Evolutionary conservation across 2,113 vertebrate genomes (phyloP).

Genomic region (Halcyon malimbica): DNA sequence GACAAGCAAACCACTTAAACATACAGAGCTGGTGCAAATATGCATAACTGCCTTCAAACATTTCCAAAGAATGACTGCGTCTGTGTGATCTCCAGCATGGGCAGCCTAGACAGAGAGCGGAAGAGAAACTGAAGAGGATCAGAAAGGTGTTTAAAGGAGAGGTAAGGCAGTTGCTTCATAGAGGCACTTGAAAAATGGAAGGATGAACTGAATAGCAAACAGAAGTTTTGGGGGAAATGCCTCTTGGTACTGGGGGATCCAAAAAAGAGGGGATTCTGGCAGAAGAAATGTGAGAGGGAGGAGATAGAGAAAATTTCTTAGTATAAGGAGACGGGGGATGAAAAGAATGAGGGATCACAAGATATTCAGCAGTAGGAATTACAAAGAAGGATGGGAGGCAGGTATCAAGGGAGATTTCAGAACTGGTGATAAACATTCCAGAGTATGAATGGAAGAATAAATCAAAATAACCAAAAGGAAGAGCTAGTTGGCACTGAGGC

Average conservation of each 20-base stretch:
- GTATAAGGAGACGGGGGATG: background rate
- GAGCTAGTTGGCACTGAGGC: background rate
- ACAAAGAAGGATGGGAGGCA: background rate
- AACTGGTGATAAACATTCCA: background rate
- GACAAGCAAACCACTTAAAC: background rate
- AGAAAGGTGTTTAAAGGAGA: background rate
- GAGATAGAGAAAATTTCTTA: background rate
- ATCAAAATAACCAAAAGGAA: slow-evolving; percentile 4
- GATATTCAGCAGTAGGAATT: background rate
- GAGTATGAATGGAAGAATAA: background rate
- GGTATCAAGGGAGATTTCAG: background rate
- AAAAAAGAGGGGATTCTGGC: background rate
- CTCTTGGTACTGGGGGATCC: background rate
- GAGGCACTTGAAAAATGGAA: background rate
- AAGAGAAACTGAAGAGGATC: background rate
- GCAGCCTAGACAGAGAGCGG: background rate
- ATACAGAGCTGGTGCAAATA: background rate
- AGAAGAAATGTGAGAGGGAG: background rate
- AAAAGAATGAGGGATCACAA: background rate
- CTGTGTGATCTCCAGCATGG: background rate
- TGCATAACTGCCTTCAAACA: background rate
- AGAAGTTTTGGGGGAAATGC: background rate
- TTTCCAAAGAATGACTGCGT: background rate
- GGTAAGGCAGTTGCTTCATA: background rate
- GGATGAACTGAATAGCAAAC: background rate